phyloP scores from a whole-genome alignment of 2,888 invertebrate species.

The Thysanoteuthis rhombus region DNA sequence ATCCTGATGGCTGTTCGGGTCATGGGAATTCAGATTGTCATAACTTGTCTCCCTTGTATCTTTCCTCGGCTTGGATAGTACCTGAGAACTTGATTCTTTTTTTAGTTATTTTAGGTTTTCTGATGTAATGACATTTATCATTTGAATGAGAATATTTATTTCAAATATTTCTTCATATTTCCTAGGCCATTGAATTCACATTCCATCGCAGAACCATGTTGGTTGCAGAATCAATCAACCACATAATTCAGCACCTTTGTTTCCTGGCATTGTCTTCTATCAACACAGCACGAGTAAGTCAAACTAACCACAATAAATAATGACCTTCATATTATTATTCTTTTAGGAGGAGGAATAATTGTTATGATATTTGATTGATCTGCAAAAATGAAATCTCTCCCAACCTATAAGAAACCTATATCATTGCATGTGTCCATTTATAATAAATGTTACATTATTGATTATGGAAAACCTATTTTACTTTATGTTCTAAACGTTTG shows the following conservation, averaged over 20 bases:
- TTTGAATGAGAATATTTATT: neutral
- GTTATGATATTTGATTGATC: no score
- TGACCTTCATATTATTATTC: neutral
- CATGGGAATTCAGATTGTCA: no score
- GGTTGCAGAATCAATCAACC: constrained; percentile 79
- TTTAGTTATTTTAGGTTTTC: neutral
- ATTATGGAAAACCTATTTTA: no score
- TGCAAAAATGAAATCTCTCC: no score
- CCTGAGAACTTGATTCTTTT: neutral
- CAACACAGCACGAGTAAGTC: constrained; percentile 75
- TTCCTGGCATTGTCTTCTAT: constrained; percentile 79
- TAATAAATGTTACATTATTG: no score
- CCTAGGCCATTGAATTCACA: constrained; percentile 75
- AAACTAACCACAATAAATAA: neutral
- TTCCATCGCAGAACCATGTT: constrained; percentile 77
- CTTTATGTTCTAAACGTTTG: no score
- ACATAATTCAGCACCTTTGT: constrained; percentile 82
- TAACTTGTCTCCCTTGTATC: no score
- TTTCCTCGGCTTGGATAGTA: neutral
- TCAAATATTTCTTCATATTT: constrained; percentile 24
- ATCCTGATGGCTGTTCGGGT: no score
- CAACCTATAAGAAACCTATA: no score
- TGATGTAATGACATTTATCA: no score
- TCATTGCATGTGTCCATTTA: no score
- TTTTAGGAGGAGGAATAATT: no score